Evolutionary conservation across 2,888 invertebrate genomes (phyloP).

Genomic region (Cataglyphis albicans): DNA sequence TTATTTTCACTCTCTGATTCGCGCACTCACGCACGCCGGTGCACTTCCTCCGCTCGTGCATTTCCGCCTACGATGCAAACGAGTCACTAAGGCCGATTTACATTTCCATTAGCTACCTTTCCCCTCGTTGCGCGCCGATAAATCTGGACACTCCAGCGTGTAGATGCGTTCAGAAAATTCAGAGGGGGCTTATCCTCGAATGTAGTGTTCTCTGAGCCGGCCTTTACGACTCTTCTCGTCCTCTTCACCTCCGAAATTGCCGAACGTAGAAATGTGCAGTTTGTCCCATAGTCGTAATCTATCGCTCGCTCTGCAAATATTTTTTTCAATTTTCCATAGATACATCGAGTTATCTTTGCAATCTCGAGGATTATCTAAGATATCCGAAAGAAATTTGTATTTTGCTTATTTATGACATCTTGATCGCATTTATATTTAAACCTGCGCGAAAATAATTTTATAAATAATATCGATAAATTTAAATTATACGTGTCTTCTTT

Average conservation of each 20-base stretch:
- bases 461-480: background rate
- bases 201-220: conserved; percentile 36
- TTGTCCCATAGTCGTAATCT: conserved; percentile 6
- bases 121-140: conserved; percentile 68
- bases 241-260: conserved; percentile 6
- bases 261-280: conserved; percentile 23
- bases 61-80: conserved; percentile 76
- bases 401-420: background rate
- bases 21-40: conserved; percentile 57
- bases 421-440: background rate
- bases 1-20: conserved; percentile 53
- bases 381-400: background rate
- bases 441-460: background rate
- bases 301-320: conserved; percentile 27
- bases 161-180: conserved; percentile 41
- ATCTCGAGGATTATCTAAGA: conserved; percentile 5
- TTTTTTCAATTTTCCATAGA: conserved; percentile 30
- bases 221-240: background rate
- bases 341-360: conserved; percentile 4
- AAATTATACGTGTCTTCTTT: background rate
- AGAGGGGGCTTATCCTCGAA: conserved; percentile 44
- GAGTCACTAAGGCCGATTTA: conserved; percentile 78
- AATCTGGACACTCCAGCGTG: conserved; percentile 65
- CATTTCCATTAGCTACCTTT: conserved; percentile 79
- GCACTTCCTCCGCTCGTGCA: conserved; percentile 38